Conservation (phyloP, 2,797 vertebrate species). For the Psittacula derbiana region DNA sequence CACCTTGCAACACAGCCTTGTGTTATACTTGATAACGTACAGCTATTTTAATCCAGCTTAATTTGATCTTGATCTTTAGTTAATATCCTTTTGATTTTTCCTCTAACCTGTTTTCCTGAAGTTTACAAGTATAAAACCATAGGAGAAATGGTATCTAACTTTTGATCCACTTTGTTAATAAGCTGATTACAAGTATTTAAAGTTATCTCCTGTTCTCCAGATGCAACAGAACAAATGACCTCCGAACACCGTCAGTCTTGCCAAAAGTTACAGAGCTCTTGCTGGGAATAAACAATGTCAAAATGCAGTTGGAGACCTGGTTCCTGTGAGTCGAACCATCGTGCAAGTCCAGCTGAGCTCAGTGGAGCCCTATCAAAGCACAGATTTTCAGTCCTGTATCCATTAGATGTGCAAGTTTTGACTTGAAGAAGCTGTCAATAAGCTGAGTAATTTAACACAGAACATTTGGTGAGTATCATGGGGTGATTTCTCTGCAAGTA, state of each 20-base stretch:
- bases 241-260: not conserved
- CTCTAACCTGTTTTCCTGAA: not conserved
- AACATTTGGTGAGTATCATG: not conserved
- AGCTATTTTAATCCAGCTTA: conserved; percentile 51
- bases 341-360: not conserved
- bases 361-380: not conserved
- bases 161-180: conserved; percentile 58
- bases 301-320: not conserved
- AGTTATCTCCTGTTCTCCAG: conserved; percentile 53
- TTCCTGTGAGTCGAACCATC: accelerated
- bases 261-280: conserved; percentile 10
- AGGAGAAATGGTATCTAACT: conserved; percentile 48
- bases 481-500: not conserved
- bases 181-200: conserved; percentile 63
- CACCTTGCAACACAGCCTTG: conserved; percentile 33
- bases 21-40: conserved; percentile 12
- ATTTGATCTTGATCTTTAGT: conserved; percentile 61
- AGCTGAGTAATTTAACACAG: not conserved
- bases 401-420: not conserved
- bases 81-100: conserved; percentile 55
- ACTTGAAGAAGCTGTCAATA: not conserved
- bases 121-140: conserved; percentile 51
- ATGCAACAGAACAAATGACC: conserved; percentile 30
- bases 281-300: conserved; percentile 8
- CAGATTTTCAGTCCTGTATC: not conserved